phyloP scores from a whole-genome alignment of 2,888 invertebrate species.

The Barypeithes pellucidus region DNA sequence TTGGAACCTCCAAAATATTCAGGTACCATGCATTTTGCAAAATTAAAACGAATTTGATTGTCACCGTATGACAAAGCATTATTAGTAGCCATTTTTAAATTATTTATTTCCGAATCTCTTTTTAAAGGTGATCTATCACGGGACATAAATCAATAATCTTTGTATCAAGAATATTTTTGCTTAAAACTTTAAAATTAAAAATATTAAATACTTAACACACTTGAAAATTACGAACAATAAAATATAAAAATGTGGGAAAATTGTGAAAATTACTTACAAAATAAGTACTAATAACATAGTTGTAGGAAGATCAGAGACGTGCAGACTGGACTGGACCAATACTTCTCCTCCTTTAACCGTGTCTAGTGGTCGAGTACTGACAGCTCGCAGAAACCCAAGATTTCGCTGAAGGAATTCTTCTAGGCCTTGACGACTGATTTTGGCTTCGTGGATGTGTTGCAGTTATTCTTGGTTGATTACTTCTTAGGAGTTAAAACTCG shows the following conservation, averaged over 20 bases:
- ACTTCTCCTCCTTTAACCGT: not conserved
- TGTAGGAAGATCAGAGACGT: conserved; percentile 16
- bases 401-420: conserved; percentile 33
- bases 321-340: conserved; percentile 18
- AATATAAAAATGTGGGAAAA: conserved; percentile 3
- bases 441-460: not conserved
- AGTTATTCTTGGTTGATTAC: conserved; percentile 5
- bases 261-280: conserved; percentile 8
- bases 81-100: conserved; percentile 12
- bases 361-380: conserved; percentile 4
- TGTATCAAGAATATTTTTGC: not conserved
- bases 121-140: conserved; percentile 27
- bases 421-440: conserved; percentile 8
- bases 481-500: conserved; percentile 24
- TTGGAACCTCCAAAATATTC: conserved; percentile 30
- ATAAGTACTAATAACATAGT: conserved; percentile 12
- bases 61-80: conserved; percentile 9
- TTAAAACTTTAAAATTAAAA: not conserved
- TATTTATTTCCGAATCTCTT: not conserved
- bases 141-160: conserved; percentile 20
- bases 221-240: not conserved
- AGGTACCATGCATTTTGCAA: conserved; percentile 33
- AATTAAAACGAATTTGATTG: conserved; percentile 18
- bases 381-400: conserved; percentile 14
- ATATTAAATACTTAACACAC: not conserved